Evolutionary conservation across 1,140 invertebrate species (phyloP), one percentile per base, ranked within the genome.

Genomic region (Macrobrachium rosenbergii): DNA sequence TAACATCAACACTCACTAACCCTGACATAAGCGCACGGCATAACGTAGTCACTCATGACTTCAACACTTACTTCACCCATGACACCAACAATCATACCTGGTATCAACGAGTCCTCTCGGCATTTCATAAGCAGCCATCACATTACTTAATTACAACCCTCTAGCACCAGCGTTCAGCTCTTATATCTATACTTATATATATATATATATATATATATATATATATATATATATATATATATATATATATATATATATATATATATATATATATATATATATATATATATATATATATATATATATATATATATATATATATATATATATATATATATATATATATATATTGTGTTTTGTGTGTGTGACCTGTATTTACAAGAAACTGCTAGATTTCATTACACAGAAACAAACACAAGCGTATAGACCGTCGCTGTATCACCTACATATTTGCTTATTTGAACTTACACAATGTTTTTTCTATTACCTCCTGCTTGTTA

Each of bases 181-280:
- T 37, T 37, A 3, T 37, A 3, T n/a, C n/a, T n/a, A 59, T 79
- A 59, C 12, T 8, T 80, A 60, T 80, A 60, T 80, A 60, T 80
- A 60, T 80, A 60, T 80, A 60, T 80, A 60, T 80, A n/a, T 62
- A n/a, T 80, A 60, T 80, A 60, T 80, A 60, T 80, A 60, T 80
- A n/a, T 80, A 60, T 80, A 60, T 80, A 23, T 80, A 62, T 80
- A 64, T 62, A 37, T 28, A 37, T 62, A 14, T 59, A 23, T 62
- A 14, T 62, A 10, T 62, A 58, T 78, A 19, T 78, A 19, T 78
- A 19, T 78, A 19, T 78, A 19, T 78, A 58, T 58, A 58, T 78
- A 19, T 78, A 58, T 78, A 58, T 78, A 19, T 78, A 58, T 78
- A 19, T 78, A 19, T 78, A 58, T 78, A 19, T 58, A 58, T 78